A percentile compares a stretch with the other conserved stretches of the same genome.
phyloP scores from a whole-genome alignment of 1,140 invertebrate genomes.

The Atta cephalotes region DNA sequence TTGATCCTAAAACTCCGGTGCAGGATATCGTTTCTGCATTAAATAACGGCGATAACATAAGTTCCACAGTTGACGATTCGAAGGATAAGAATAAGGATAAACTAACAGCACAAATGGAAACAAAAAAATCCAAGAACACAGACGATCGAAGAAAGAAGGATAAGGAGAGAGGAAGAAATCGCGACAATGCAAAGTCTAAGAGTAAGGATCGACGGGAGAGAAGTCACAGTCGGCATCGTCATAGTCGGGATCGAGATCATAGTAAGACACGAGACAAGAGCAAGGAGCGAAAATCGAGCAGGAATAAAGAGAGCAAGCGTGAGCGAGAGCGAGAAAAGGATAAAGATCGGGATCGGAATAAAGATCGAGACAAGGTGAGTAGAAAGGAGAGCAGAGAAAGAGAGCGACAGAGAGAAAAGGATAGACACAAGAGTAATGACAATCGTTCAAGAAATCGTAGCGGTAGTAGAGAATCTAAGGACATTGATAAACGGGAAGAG shows the following conservation, averaged over 20 bases:
- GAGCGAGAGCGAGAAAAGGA: conserved; percentile 80
- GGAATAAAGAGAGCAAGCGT: conserved; percentile 78
- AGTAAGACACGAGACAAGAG: conserved; percentile 81
- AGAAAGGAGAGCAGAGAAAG: conserved; percentile 74
- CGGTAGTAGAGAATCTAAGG: conserved; percentile 71
- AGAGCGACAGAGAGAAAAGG: conserved; percentile 74
- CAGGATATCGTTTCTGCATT: conserved; percentile 89
- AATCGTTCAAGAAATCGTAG: conserved; percentile 57
- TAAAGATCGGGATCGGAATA: conserved; percentile 79
- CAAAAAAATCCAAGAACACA: conserved; percentile 40
- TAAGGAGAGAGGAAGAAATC: conserved; percentile 73
- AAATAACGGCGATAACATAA: conserved; percentile 83
- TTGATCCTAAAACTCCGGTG: conserved; percentile 89
- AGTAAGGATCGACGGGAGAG: conserved; percentile 67
- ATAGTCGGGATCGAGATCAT: conserved; percentile 73
- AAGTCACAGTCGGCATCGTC: conserved; percentile 79
- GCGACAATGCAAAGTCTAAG: conserved; percentile 64
- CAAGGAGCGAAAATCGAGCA: conserved; percentile 78
- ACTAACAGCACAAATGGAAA: conserved; percentile 49
- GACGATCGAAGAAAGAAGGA: conserved; percentile 73
- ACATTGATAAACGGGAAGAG: conserved; percentile 75
- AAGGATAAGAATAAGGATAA: conserved; percentile 75
- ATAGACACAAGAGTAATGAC: conserved; percentile 75
- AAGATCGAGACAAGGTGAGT: conserved; percentile 73
- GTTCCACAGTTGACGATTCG: conserved; percentile 69